Conservation (phyloP, 2,113 vertebrate genomes). For the Chlamydotis undulata region DNA sequence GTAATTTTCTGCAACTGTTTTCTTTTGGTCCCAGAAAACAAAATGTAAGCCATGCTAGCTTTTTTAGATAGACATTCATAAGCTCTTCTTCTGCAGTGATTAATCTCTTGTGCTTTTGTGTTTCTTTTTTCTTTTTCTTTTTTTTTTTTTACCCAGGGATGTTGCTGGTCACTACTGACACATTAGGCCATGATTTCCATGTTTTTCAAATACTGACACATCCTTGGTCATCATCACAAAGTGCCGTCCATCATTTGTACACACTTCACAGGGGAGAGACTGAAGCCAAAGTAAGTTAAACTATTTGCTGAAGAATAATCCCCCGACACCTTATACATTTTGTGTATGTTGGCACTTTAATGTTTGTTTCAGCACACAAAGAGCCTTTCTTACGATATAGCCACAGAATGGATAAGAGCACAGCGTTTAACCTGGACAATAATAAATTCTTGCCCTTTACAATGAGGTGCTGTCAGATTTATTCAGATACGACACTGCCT, state of each 20-base stretch:
- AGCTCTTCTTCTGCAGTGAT: neutral
- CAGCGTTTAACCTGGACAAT: constrained; percentile 50
- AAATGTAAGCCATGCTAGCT: neutral
- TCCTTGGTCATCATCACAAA: constrained; percentile 95
- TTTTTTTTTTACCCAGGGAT: constrained; percentile 81
- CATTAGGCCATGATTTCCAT: constrained; percentile 95
- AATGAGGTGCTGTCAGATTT: constrained; percentile 70
- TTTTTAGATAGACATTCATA: neutral
- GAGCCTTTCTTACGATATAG: constrained; percentile 47
- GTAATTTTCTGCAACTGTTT: neutral
- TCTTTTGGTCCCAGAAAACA: neutral
- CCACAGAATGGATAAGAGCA: constrained; percentile 52
- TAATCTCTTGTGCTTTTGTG: constrained; percentile 35
- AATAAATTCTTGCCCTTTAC: constrained; percentile 65
- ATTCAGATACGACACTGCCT: constrained; percentile 42
- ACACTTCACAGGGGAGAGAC: constrained; percentile 98
- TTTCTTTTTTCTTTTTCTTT: neutral
- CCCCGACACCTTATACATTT: constrained; percentile 41
- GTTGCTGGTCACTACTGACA: constrained; percentile 96
- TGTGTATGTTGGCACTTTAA: constrained; percentile 51
- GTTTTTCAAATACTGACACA: constrained; percentile 97
- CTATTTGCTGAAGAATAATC: constrained; percentile 58
- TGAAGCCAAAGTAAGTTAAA: constrained; percentile 92
- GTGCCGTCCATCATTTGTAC: constrained; percentile 96
- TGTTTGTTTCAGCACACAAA: constrained; percentile 66